phyloP scores from a whole-genome alignment of 2,888 invertebrate species.

The Protonemura montana region DNA sequence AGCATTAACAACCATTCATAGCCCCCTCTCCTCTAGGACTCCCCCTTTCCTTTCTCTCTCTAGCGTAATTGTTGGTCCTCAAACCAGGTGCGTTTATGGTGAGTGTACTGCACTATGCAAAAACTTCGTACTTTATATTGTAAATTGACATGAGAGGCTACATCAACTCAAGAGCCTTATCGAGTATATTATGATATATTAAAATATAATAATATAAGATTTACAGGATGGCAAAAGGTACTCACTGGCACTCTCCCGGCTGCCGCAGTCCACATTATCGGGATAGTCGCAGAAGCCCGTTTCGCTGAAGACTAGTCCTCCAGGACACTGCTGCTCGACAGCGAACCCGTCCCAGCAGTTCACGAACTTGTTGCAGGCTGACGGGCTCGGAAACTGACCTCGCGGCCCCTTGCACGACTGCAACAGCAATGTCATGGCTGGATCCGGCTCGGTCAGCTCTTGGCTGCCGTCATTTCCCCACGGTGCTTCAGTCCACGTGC shows the following conservation, averaged over 20 bases:
- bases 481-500: neutral
- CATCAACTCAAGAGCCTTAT: too few relatives aligned
- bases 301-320: conserved; percentile 68
- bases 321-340: conserved; percentile 71
- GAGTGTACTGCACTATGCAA: too few relatives aligned
- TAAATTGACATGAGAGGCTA: too few relatives aligned
- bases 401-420: conserved; percentile 56
- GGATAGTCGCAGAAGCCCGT: conserved; percentile 71
- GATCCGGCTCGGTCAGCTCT: conserved; percentile 62
- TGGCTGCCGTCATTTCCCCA: neutral
- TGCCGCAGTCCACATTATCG: conserved; percentile 69
- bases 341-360: conserved; percentile 78
- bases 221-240: neutral
- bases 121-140: too few relatives aligned
- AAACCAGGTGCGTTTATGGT: too few relatives aligned
- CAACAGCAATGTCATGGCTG: conserved; percentile 32
- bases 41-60: too few relatives aligned
- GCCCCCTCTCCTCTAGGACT: too few relatives aligned
- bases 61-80: too few relatives aligned
- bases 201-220: neutral
- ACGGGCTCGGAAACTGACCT: conserved; percentile 70
- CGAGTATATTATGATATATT: neutral
- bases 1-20: too few relatives aligned
- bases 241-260: conserved; percentile 57
- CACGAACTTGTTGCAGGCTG: conserved; percentile 68